Evolutionary conservation across 2,888 invertebrate genomes (phyloP), one percentile per base, ranked within the genome.

Genomic region (Synergus itoensis): DNA sequence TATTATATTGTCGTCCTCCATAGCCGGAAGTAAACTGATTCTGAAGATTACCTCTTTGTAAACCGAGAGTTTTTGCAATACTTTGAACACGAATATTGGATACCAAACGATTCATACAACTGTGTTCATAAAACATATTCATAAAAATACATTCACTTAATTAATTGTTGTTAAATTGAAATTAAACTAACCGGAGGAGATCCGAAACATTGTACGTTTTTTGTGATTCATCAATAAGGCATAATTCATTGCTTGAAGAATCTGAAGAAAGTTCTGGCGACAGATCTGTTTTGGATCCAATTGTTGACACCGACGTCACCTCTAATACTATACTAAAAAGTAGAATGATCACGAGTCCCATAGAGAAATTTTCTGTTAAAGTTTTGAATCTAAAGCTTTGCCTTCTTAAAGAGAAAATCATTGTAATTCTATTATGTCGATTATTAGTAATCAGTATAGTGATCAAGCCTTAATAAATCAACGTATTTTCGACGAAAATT

Each of bases 41-140:
- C 12, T 53, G 12, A n/a, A 12, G 16, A 53, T 53, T 53, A 53
- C 48, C 48, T 53, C 48, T 53, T 16, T 14, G 16, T 53, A 16
- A 53, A 53, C 14, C 48, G 16, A 11, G 2, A 53, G 16, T 16
- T 53, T 12, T 53, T 53, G 2, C 48, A 53, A 16, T 53, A 16
- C 16, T 53, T 53, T 53, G 14, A 53, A 14, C 5, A 53, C 11
- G 48, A 16, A 53, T 16, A 53, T 16, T 4, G 2, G 48, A 48
- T 12, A 87, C 87, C 79, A 90, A 77, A 48, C 84, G 83, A 28
- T 88, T 84, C 86, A 90, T 86, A 65, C 90, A 90, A 79, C 90
- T 90, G 79, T 90, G 79, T 28, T 41, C 65, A 76, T 36, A 69
- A 77, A 53, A 53, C 12, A 53, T 5, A 16, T 53, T 53, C 4